Base-by-base conservation (phyloP, 2,113 vertebrate species). In the Sceloporus undulatus region DNA sequence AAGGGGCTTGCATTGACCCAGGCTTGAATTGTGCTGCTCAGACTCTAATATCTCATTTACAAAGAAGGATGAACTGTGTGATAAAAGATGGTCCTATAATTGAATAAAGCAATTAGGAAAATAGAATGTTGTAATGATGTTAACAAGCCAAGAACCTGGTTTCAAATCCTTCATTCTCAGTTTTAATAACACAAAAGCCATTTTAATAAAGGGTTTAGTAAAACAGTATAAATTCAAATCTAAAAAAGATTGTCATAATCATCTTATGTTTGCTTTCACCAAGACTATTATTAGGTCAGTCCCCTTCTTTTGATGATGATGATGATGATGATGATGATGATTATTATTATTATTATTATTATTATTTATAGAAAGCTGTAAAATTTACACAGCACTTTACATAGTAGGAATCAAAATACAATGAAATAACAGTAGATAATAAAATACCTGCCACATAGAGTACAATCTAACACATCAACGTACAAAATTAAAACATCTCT, bases 151-250 rank as follows among this genome's bases (percentile, higher is more conserved):
- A 48, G 62, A 42, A 65, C 16, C 11, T 68, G 16, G 9, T 78
- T 0, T 23, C 1, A 88, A 85, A 92, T 85, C 71, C 23, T 79
- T 87, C 42, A 18, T 19, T 21, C 23, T 48, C 4, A 56, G 54
- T 56, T 81, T 90, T 81, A 92, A 42, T 70, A 90, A 87, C 25
- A 21, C n/a, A 19, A 13, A 90, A 90, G 85, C 2, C 0, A 38
- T 85, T 90, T 42, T 88, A 74, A 77, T 62, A 59, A 29, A 90
- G 65, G 48, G 4, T 23, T 76, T 73, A 80, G 40, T 0, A 59
- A 29, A 71, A 62, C 1, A 6, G 76, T 13, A 42, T 0, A 76
- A 14, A 85, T 83, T 62, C 29, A 66, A n/a, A 87, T 34, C 62
- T 9, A 78, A 3, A 77, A 83, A 74, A 66, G 13, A 79, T 21